A percentile compares a stretch with the other conserved stretches of the same genome.
Conservation (phyloP, 2,888 invertebrate species). For the Lithodes maja region DNA sequence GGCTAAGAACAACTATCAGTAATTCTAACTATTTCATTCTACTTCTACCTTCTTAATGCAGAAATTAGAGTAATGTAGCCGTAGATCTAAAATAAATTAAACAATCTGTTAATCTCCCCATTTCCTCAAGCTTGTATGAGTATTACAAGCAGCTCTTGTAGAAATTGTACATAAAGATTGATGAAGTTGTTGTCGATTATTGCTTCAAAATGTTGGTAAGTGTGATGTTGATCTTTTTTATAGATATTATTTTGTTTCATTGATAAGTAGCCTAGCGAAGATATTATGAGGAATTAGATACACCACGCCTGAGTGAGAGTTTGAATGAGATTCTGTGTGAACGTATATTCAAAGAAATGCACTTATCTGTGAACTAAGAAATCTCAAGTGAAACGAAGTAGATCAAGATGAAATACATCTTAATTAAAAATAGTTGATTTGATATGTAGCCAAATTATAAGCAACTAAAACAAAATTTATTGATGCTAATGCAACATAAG, state of each 20-base stretch:
- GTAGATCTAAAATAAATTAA: neutral
- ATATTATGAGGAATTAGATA: neutral
- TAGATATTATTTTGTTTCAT: constrained; percentile 28
- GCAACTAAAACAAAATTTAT: no score
- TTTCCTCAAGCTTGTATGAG: constrained; percentile 22
- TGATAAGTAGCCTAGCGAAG: neutral
- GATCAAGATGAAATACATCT: no score
- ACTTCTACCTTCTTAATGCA: neutral
- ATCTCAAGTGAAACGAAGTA: no score
- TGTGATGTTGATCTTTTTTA: constrained; percentile 59
- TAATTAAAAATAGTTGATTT: no score
- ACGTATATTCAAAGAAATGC: neutral
- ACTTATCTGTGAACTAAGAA: no score
- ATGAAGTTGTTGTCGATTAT: constrained; percentile 47
- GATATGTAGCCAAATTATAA: no score
- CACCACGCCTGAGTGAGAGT: neutral
- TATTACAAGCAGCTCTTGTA: constrained; percentile 45
- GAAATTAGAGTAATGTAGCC: neutral
- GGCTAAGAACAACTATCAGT: constrained; percentile 33
- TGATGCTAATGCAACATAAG: no score
- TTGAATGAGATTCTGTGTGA: neutral
- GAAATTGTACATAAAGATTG: constrained; percentile 53
- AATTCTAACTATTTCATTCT: neutral
- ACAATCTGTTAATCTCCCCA: neutral
- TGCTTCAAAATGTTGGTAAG: constrained; percentile 57